These are phyloP conservation scores for Cephus runcator DNA, from an alignment of 2,888 invertebrate species.

Conservation along the genomic window DNA sequence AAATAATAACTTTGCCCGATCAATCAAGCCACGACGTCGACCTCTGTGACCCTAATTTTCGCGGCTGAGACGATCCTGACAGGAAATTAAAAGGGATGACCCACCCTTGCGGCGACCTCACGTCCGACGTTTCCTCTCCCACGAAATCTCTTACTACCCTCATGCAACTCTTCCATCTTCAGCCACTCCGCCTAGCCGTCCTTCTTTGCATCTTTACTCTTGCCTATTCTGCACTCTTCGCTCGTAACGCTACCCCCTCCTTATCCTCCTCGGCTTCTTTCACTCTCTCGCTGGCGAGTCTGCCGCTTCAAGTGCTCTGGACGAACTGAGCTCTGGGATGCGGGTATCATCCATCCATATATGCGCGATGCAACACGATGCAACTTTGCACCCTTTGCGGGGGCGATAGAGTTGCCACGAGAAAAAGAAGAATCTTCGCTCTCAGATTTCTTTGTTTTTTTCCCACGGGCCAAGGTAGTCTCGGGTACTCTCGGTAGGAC, in stretches of 20 bases:
- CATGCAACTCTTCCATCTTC: background rate
- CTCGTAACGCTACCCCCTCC: background rate
- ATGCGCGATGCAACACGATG: background rate
- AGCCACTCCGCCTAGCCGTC: background rate
- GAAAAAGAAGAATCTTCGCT: background rate
- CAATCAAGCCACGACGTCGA: background rate
- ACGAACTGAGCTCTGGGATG: background rate
- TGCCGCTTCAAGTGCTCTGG: background rate
- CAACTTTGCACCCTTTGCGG: slow-evolving; percentile 10
- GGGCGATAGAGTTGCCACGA: background rate
- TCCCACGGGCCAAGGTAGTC: background rate
- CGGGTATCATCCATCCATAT: background rate
- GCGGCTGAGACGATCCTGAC: background rate
- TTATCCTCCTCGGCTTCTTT: background rate
- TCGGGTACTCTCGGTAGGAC: background rate
- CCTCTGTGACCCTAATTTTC: background rate
- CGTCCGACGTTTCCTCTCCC: background rate
- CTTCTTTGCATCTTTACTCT: background rate
- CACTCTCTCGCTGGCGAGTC: background rate
- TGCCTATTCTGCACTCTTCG: background rate
- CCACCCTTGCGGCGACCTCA: background rate
- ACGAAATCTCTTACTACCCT: background rate
- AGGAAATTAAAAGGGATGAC: background rate
- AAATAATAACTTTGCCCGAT: background rate
- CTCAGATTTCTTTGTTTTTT: background rate